Evolutionary conservation across 92 coral and sea anemone species (phyloP), one percentile per base, ranked within the genome.

Genomic region (Muricea muricata): DNA sequence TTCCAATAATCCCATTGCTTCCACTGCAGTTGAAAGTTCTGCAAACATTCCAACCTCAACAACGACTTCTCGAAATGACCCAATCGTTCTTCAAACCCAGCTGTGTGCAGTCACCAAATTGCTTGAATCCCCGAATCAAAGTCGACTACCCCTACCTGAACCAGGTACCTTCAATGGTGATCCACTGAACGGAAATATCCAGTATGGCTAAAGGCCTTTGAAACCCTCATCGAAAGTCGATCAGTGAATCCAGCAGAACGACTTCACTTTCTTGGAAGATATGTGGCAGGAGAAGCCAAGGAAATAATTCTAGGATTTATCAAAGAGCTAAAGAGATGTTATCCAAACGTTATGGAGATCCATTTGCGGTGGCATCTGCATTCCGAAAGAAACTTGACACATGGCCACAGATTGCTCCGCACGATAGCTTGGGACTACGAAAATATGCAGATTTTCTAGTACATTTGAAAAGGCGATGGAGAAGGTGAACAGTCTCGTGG

Each of bases 111-210:
- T 67, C 41, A 67, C 41, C 20, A 67, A 67, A 67, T 34, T 88
- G 73, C 89, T 89, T 4, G 86, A 67, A 29, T 30, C 79, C 58
- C 87, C 83, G 40, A 73, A 58, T 26, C 83, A 66, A 12, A 60
- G 78, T 52, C 37, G 79, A 42, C 82, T 91, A 11, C 93, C 89
- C 0, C n/a, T 84, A 7, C 93, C 91, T 1, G 88, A 86, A 33
- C 92, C 94, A 12, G 82, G 79, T 6, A 35, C 89, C 7, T 91
- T 91, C 42, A 46, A 3, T 31, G 94, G 94, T n/a, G 82, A 89
- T 24, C 72, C 76, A 58, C 48, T 91, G 23, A n/a, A n/a, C n/a
- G n/a, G n/a, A 81, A 89, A 23, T 91, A 85, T 20, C 91, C 91
- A 3, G 15, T 79, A 0, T 91, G 89, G 91, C 39, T 89, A 8